Base-by-base conservation (phyloP, 2,888 invertebrate genomes). In the Cryptocheilus praepositus region DNA sequence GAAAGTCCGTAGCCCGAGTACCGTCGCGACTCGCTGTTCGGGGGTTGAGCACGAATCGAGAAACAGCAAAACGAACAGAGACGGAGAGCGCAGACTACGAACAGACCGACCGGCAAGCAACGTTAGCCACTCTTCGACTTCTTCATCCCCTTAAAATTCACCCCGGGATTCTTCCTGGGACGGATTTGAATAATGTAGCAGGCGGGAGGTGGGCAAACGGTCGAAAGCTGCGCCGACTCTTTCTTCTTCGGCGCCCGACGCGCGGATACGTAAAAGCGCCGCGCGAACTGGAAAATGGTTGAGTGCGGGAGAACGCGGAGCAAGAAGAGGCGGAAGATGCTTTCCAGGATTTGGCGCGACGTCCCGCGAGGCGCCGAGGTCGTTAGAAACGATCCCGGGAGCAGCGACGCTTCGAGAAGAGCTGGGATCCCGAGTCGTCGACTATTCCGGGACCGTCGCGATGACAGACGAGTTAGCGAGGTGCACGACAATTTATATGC, bases 131-230 rank as follows among this genome's bases (percentile, higher is more conserved):
- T 67, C 68, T 67, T 64, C 69, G 73, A 76, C 77, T 71, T 64
- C 67, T 78, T 72, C 73, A 59, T 72, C 70, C 80, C 71, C 67
- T 78, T 75, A 74, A 81, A 77, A 82, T 76, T 80, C 77, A 80
- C 68, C 78, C 73, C 57, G 70, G 61, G 69, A 71, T 79, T 74
- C 74, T 73, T 71, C 76, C 62, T 61, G 67, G 69, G 67, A 65
- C 68, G 68, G 72, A 79, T 82, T 78, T 80, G 74, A 81, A 80
- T 80, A 81, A 80, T 76, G 73, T 73, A 82, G 68, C 46, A 70
- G 71, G 21, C 61, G 36, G 36, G 19, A 49, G 19, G 61, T 53
- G 21, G 46, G 53, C 54, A 58, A 49, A 70, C 36, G 63, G 72
- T 61, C 68, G 67, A 65, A 70, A 72, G 69, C 54, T 18, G 22